Evolutionary conservation across 2,113 vertebrate genomes (phyloP).

Genomic region (Caretta caretta): DNA sequence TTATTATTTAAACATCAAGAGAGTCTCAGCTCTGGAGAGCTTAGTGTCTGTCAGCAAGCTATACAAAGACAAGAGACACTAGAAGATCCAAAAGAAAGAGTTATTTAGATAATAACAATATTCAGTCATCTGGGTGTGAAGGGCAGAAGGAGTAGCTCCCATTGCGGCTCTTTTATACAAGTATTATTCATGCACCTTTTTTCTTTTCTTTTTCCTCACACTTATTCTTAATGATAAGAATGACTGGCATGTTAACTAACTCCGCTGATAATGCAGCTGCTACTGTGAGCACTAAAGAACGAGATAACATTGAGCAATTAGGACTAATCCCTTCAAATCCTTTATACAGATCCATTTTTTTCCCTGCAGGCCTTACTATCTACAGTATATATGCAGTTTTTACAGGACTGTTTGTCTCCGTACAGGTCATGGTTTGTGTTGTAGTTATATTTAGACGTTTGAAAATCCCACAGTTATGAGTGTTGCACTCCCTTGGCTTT

Average conservation of each 20-base stretch:
- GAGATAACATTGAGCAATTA: background rate
- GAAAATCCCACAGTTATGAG: background rate
- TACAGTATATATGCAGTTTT: background rate
- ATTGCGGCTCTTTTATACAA: background rate
- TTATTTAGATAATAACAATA: background rate
- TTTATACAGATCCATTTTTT: background rate
- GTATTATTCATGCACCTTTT: background rate
- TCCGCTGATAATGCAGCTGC: background rate
- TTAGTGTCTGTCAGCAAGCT: background rate
- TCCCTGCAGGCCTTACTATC: background rate
- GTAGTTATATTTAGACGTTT: background rate
- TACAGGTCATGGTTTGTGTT: background rate
- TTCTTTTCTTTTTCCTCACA: background rate
- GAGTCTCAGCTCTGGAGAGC: background rate
- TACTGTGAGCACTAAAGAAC: background rate
- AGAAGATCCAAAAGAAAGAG: background rate
- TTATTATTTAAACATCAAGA: background rate
- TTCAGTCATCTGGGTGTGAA: background rate
- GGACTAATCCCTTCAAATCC: background rate
- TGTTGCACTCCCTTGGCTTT: background rate
- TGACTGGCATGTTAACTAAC: background rate
- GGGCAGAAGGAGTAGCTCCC: background rate
- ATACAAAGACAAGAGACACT: background rate
- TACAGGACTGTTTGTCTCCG: background rate
- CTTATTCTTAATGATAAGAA: background rate